Conservation (phyloP, 2,888 invertebrate species). For the Napeogenes inachia region DNA sequence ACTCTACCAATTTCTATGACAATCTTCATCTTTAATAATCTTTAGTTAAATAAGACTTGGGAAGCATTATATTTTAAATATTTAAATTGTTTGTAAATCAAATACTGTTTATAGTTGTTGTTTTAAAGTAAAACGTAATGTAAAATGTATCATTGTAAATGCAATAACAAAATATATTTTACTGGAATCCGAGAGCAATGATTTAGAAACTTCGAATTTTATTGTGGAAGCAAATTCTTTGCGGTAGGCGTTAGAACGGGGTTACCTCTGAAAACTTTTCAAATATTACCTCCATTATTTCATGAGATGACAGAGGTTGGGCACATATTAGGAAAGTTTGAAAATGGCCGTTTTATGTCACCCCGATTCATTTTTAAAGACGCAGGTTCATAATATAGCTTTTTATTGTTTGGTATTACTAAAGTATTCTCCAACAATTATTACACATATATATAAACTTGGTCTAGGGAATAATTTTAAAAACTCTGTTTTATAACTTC, state of each 20-base stretch:
- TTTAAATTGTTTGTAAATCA: too few relatives aligned
- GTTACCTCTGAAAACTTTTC: conserved; percentile 66
- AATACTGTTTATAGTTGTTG: too few relatives aligned
- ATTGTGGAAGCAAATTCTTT: conserved; percentile 67
- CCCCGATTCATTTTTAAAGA: conserved; percentile 57
- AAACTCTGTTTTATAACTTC: not conserved
- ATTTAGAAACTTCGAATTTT: conserved; percentile 55
- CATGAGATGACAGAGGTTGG: conserved; percentile 74
- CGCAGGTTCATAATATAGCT: conserved; percentile 13
- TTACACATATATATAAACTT: not conserved
- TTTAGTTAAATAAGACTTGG: conserved; percentile 2
- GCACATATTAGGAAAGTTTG: conserved; percentile 76
- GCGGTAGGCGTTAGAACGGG: conserved; percentile 57
- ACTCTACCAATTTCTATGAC: conserved; percentile 19
- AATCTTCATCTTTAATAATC: conserved; percentile 18
- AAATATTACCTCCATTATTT: conserved; percentile 77
- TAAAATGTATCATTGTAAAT: conserved; percentile 15
- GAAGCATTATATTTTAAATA: not conserved
- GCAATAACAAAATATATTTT: conserved; percentile 25
- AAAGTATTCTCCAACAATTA: not conserved
- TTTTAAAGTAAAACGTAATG: not conserved
- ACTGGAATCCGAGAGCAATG: conserved; percentile 34
- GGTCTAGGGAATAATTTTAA: not conserved
- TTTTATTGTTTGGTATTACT: not conserved
- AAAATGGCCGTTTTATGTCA: conserved; percentile 55